Conservation (phyloP, 1,140 invertebrate genomes). For the Drosophila eugracilis region DNA sequence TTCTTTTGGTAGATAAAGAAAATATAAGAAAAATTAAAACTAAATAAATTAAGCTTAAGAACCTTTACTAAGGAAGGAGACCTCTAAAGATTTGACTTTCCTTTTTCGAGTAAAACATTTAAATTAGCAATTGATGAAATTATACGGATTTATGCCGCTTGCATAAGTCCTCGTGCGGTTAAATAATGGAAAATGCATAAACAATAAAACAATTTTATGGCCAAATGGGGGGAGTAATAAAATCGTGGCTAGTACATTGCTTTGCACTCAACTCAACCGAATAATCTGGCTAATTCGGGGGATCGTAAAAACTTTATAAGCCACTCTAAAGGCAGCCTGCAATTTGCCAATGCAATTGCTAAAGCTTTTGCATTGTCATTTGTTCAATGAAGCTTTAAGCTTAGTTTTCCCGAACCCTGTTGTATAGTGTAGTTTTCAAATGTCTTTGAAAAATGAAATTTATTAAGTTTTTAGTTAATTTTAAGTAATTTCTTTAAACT, state of each 20-base stretch:
- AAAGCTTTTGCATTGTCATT: conserved; percentile 22
- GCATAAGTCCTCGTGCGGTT: conserved; percentile 52
- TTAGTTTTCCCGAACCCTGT: not conserved
- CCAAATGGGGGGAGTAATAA: conserved; percentile 56
- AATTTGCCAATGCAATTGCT: conserved; percentile 34
- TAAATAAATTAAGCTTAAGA: too few relatives aligned
- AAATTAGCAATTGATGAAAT: conserved; percentile 21
- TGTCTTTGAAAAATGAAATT: too few relatives aligned
- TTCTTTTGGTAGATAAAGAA: not conserved
- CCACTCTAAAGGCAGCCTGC: conserved; percentile 16
- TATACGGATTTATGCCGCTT: conserved; percentile 21
- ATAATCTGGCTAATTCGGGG: conserved; percentile 59
- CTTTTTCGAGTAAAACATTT: conserved; percentile 14
- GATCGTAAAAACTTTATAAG: conserved; percentile 51
- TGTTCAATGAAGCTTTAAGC: conserved; percentile 34
- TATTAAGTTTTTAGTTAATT: not conserved
- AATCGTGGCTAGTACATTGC: conserved; percentile 55
- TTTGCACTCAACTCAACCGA: conserved; percentile 71
- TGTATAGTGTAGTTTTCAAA: conserved; percentile 14
- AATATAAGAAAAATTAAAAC: not conserved
- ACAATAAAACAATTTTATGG: conserved; percentile 63
- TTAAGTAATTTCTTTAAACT: too few relatives aligned
- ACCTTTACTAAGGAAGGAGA: too few relatives aligned
- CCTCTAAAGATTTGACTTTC: conserved; percentile 11
- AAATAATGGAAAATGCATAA: conserved; percentile 49